These are phyloP conservation scores for Probosciger aterrimus DNA, from an alignment of 2,113 vertebrate genomes.

Conservation along the genomic window DNA sequence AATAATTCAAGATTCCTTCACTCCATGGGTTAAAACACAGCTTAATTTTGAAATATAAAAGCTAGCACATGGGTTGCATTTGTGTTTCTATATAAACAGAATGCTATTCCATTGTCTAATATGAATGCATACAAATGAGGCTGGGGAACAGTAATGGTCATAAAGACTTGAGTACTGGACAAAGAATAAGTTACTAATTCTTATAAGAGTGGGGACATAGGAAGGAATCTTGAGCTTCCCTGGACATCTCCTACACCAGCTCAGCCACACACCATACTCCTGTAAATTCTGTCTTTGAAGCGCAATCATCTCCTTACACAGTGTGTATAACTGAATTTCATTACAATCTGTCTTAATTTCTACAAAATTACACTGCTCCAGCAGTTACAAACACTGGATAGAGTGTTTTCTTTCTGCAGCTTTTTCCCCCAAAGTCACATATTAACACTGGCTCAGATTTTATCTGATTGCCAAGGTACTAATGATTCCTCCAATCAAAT, in stretches of 20 bases:
- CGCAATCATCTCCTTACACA: background rate
- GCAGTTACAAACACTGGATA: background rate
- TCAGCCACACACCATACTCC: background rate
- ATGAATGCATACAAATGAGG: background rate
- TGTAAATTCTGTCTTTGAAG: background rate
- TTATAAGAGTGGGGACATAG: background rate
- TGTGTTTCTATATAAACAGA: background rate
- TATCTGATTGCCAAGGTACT: background rate
- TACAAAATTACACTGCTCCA: background rate
- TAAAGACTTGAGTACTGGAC: background rate
- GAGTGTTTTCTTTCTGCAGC: background rate
- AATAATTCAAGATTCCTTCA: background rate
- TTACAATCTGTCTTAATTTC: background rate
- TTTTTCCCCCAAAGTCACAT: background rate
- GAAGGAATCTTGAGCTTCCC: background rate
- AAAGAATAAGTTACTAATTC: background rate
- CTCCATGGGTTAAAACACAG: background rate
- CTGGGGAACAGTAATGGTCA: background rate
- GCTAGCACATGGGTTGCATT: background rate
- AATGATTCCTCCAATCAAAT: background rate
- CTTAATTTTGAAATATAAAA: background rate
- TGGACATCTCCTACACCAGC: background rate
- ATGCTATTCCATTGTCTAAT: background rate
- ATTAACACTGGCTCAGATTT: background rate
- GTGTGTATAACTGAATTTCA: background rate